Conservation (phyloP, 2,888 invertebrate species). For the Chorisops tibialis region DNA sequence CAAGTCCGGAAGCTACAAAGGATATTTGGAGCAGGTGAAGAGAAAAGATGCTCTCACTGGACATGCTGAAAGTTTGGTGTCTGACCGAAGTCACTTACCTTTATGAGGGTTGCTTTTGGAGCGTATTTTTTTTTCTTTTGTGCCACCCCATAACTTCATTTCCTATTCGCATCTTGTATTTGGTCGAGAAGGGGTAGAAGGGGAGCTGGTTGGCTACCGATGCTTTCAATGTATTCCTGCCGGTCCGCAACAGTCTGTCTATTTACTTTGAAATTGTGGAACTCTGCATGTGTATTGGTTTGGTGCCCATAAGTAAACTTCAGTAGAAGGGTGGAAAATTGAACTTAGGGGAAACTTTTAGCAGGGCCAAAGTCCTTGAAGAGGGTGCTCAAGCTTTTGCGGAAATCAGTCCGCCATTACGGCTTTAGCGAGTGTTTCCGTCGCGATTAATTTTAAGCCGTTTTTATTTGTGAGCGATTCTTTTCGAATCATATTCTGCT, state of each 20-base stretch:
- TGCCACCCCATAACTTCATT: not conserved
- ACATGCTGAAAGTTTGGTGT: not conserved
- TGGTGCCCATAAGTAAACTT: not conserved
- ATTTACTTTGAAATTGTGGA: slow-evolving; percentile 15
- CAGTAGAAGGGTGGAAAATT: not conserved
- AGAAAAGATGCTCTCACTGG: not conserved
- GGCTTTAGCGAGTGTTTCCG: slow-evolving; percentile 7
- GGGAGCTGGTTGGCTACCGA: too few species aligned
- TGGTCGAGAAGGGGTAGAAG: not conserved
- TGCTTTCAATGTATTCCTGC: slow-evolving; percentile 2
- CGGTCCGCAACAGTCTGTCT: slow-evolving; percentile 25
- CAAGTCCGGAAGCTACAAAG: not conserved
- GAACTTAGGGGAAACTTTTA: not conserved
- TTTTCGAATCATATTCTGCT: too few species aligned
- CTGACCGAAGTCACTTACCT: slow-evolving; percentile 16
- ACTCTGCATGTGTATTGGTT: not conserved
- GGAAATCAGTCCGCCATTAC: slow-evolving; percentile 24
- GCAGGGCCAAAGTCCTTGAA: slow-evolving; percentile 7
- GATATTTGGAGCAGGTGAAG: not conserved
- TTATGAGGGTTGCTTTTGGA: slow-evolving; percentile 5
- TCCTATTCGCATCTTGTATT: not conserved
- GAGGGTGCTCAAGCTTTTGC: not conserved
- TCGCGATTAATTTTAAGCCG: too few species aligned
- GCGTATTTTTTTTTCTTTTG: slow-evolving; percentile 13
- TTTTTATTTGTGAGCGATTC: too few species aligned